Conservation (phyloP, 2,113 vertebrate genomes). For the Sinocyclocheilus anophthalmus region DNA sequence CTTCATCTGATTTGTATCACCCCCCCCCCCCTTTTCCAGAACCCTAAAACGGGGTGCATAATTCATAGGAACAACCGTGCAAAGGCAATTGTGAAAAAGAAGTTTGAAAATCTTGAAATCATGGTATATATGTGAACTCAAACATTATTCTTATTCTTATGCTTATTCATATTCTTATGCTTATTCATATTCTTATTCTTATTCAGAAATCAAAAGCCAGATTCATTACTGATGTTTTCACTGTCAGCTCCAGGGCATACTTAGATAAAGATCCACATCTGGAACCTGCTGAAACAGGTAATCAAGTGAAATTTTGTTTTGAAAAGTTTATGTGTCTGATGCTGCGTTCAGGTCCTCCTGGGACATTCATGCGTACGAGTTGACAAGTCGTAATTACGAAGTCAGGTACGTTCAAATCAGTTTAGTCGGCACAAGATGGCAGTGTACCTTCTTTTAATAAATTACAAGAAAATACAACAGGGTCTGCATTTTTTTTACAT, state of each 20-base stretch:
- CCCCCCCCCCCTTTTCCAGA: neutral
- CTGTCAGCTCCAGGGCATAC: neutral
- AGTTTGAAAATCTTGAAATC: neutral
- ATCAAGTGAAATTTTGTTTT: neutral
- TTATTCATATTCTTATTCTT: neutral
- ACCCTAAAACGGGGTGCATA: neutral
- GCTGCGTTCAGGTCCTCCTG: no score
- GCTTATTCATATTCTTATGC: neutral
- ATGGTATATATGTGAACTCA: neutral
- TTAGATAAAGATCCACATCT: neutral
- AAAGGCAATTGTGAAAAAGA: neutral
- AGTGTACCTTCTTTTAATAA: no score
- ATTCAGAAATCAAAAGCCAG: neutral
- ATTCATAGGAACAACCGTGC: neutral
- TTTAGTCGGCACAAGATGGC: no score
- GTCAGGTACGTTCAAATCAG: no score
- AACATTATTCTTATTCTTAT: neutral
- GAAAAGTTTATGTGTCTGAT: neutral
- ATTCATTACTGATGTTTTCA: neutral
- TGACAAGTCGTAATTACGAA: no score
- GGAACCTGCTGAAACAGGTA: neutral
- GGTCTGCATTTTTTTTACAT: no score
- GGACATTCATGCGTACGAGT: no score
- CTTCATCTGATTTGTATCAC: neutral
- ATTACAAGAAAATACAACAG: no score